phyloP scores from a whole-genome alignment of 2,113 vertebrate genomes.

The Dipodomys ordii region DNA sequence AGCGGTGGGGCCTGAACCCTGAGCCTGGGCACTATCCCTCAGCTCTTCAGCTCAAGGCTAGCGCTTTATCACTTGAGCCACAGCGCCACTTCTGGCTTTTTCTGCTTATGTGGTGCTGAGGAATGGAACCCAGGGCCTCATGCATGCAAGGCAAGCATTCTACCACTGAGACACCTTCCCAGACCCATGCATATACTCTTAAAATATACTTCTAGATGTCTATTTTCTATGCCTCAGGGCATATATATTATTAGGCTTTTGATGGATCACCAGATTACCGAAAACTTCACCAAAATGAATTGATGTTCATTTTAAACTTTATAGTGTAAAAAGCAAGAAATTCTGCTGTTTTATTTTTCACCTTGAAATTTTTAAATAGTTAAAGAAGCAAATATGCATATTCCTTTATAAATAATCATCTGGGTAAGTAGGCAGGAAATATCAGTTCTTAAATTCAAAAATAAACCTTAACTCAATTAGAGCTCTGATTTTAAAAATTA shows the following conservation, averaged over 20 bases:
- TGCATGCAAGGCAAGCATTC: no score
- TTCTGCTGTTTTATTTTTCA: slow-evolving; percentile 32
- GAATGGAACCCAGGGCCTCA: no score
- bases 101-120: no score
- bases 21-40: no score
- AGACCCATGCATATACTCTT: neutral
- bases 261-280: slow-evolving; percentile 17
- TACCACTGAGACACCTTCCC: no score
- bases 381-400: slow-evolving; percentile 46
- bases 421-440: slow-evolving; percentile 32
- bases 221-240: slow-evolving; percentile 29
- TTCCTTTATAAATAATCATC: slow-evolving; percentile 56
- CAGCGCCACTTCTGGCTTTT: no score
- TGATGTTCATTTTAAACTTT: slow-evolving; percentile 44
- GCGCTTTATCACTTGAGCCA: no score
- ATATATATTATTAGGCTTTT: slow-evolving; percentile 13
- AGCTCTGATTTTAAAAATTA: slow-evolving; percentile 56
- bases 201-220: slow-evolving; percentile 28
- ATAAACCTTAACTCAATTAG: slow-evolving; percentile 17
- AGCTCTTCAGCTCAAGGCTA: no score
- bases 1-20: no score
- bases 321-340: slow-evolving; percentile 10
- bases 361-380: slow-evolving; percentile 32
- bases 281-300: slow-evolving; percentile 44
- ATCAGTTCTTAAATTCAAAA: slow-evolving; percentile 61